Evolutionary conservation across 1,140 invertebrate genomes (phyloP), one percentile per base, ranked within the genome.

Genomic region (Drosophila kanapiae): DNA sequence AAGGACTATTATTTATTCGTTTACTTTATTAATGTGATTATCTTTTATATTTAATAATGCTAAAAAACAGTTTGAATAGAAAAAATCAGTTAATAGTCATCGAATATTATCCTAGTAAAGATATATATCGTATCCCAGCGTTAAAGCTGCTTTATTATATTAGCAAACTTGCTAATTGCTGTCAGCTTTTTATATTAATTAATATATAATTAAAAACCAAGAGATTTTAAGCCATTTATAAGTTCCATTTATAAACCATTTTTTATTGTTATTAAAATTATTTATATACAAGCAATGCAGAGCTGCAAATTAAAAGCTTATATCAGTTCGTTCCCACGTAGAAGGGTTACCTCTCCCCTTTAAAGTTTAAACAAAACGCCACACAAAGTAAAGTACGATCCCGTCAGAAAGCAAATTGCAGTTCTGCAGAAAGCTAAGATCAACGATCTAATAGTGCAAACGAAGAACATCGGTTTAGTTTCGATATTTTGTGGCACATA

Each of bases 211-310:
- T 62, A 40, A 51, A 23, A 38, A 42, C 18, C 45, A 49, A 40
- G 48, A 7, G 9, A 53, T 31, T 69, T 65, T 37, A 45, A 35
- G 47, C 40, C 38, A 23, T 23, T 23, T 23, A 23, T 23, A 31
- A 31, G 16, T 45, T 49, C 27, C 16, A 37, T 70, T 70, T 51
- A 18, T 37, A 37, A 37, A 37, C 35, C 10, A 70, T 33, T 10
- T 43, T 43, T 64, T 43, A 51, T 35, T 45, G 38, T 45, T 67
- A 43, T 68, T 53, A 18, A 67, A 29, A 43, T 69, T 67, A 45
- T 54, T 54, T 67, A 67, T 45, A 67, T 67, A 51, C 29, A 67
- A 67, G 67, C 67, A 48, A 67, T 70, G 67, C 67, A 48, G 67
- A 67, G 62, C 62, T 67, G 67, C 67, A 67, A 70, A 70, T 70